A percentile compares a stretch with the other conserved stretches of the same genome.
phyloP scores from a whole-genome alignment of 1,140 invertebrate genomes.

The Pseudomyrmex gracilis region DNA sequence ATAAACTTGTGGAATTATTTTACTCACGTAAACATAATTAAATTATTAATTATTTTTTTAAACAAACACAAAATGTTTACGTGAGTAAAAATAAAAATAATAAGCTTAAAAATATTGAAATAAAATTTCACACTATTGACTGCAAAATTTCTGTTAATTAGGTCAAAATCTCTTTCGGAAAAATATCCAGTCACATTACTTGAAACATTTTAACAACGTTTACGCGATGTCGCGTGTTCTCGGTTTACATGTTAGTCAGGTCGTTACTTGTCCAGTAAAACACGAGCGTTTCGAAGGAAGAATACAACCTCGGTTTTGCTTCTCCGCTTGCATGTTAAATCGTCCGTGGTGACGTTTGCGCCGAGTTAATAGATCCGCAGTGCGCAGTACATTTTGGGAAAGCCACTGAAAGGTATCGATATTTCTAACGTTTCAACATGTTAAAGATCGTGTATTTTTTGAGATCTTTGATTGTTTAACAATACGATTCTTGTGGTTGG shows the following conservation, averaged over 20 bases:
- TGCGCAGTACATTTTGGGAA: constrained; percentile 39
- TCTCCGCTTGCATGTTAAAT: constrained; percentile 44
- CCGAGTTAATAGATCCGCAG: constrained; percentile 51
- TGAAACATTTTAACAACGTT: constrained; percentile 13
- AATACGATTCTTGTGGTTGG: background rate
- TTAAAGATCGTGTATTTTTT: constrained; percentile 10
- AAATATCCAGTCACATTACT: background rate
- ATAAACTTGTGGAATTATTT: no score
- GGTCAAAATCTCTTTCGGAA: background rate
- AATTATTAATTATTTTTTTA: background rate
- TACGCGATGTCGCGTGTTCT: constrained; percentile 41
- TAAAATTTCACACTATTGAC: no score
- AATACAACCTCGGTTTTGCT: constrained; percentile 2
- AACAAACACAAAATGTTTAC: background rate
- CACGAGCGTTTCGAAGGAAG: constrained; percentile 20
- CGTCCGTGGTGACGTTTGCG: background rate
- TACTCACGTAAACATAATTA: no score
- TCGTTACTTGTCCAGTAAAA: constrained; percentile 36
- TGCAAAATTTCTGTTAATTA: no score
- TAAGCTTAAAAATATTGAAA: background rate
- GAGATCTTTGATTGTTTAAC: background rate
- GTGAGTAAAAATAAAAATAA: background rate
- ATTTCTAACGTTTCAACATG: background rate
- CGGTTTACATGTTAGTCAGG: constrained; percentile 30
- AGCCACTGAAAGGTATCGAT: background rate